A percentile compares a stretch with the other conserved stretches of the same genome.
phyloP scores from a whole-genome alignment of 37 sponge, comb jelly and placozoan species.

The Theonella swinhoei region DNA sequence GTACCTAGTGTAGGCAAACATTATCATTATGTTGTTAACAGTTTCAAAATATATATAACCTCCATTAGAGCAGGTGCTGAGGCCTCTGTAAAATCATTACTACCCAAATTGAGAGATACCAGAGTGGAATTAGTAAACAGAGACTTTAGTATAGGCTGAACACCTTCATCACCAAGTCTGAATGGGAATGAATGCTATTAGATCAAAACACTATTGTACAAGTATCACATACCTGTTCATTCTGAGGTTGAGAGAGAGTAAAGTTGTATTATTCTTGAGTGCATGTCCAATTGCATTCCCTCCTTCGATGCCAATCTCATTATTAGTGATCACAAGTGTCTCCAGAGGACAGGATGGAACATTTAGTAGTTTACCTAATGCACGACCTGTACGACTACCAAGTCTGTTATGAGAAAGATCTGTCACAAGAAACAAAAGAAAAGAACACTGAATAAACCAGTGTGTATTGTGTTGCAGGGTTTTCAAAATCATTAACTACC shows the following conservation, averaged over 20 bases:
- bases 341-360: slow-evolving; percentile 64
- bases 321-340: slow-evolving; percentile 74
- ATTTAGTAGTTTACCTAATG: slow-evolving; percentile 89
- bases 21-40: neutral
- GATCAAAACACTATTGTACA: neutral
- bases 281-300: slow-evolving; percentile 87
- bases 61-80: slow-evolving; percentile 79
- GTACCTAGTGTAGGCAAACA: slow-evolving; percentile 36
- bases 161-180: slow-evolving; percentile 88
- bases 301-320: slow-evolving; percentile 68
- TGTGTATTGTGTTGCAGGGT: too few species aligned
- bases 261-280: slow-evolving; percentile 76
- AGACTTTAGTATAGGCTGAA: slow-evolving; percentile 76
- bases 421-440: slow-evolving; percentile 13
- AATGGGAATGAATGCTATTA: neutral
- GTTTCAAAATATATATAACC: slow-evolving; percentile 13
- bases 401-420: slow-evolving; percentile 93
- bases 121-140: slow-evolving; percentile 79
- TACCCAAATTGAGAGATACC: slow-evolving; percentile 59
- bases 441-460: too few species aligned
- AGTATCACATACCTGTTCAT: slow-evolving; percentile 68
- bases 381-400: slow-evolving; percentile 78
- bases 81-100: slow-evolving; percentile 84
- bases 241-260: slow-evolving; percentile 73
- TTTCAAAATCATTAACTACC: too few species aligned